A percentile compares a stretch with the other conserved stretches of the same genome.
phyloP scores from a whole-genome alignment of 1,140 invertebrate genomes.

The Drusus annulatus region DNA sequence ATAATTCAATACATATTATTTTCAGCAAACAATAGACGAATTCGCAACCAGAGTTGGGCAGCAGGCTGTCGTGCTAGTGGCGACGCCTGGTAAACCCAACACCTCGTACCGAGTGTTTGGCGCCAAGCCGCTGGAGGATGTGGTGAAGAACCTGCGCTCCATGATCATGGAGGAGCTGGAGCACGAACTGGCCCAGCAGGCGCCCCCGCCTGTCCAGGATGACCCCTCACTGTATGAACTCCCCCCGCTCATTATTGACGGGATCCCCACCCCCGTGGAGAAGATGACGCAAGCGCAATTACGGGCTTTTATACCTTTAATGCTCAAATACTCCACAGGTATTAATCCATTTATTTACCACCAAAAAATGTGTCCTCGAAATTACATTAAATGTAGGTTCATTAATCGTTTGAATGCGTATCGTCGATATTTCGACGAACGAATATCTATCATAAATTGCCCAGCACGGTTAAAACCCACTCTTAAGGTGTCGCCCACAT shows the following conservation, averaged over 20 bases:
- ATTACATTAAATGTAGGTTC: too few species aligned
- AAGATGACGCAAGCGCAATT: constrained; percentile 99
- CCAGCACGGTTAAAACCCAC: too few species aligned
- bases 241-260: constrained; percentile 96
- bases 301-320: constrained; percentile 96
- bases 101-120: constrained; percentile 97
- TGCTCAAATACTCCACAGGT: constrained; percentile 97
- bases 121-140: constrained; percentile 96
- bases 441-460: too few species aligned
- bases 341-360: not conserved
- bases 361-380: too few species aligned
- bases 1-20: constrained; percentile 15
- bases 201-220: constrained; percentile 92
- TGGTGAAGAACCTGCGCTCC: constrained; percentile 90
- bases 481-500: too few species aligned
- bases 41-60: constrained; percentile 98
- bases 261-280: constrained; percentile 97
- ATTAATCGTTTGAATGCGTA: too few species aligned
- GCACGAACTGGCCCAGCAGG: constrained; percentile 92
- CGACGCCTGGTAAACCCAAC: constrained; percentile 96
- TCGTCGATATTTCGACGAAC: too few species aligned
- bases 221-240: constrained; percentile 95
- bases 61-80: constrained; percentile 95
- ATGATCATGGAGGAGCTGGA: constrained; percentile 97
- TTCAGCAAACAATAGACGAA: constrained; percentile 96